phyloP scores from a whole-genome alignment of 2,797 vertebrate genomes.

The Melopsittacus undulatus region DNA sequence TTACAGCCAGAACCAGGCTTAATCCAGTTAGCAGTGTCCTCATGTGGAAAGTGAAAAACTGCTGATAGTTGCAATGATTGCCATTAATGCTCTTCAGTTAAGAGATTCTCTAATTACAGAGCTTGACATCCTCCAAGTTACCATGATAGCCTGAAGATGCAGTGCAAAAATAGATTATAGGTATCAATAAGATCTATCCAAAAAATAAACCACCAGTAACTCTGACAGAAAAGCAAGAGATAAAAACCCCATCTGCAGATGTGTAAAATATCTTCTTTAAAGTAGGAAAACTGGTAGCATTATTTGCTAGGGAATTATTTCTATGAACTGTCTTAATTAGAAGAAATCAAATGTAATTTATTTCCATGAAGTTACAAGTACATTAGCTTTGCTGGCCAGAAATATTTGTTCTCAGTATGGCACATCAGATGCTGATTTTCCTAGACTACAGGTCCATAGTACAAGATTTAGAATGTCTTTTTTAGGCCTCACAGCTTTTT shows the following conservation, averaged over 20 bases:
- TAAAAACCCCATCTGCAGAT: not conserved
- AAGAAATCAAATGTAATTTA: not conserved
- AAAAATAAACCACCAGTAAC: not conserved
- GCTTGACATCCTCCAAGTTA: not conserved
- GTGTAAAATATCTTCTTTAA: not conserved
- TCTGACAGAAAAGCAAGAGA: not conserved
- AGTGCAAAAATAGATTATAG: not conserved
- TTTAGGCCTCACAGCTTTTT: not conserved
- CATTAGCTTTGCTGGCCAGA: not conserved
- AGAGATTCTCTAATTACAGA: conserved; percentile 62
- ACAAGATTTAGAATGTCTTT: not conserved
- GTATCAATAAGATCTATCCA: not conserved
- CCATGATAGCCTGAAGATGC: not conserved
- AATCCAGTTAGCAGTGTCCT: conserved; percentile 72
- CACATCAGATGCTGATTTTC: not conserved
- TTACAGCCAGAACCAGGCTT: conserved; percentile 61
- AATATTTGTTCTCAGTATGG: not conserved
- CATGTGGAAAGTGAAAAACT: conserved; percentile 65
- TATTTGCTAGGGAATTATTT: not conserved
- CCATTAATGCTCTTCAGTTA: conserved; percentile 49
- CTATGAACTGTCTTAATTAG: not conserved
- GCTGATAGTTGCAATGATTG: conserved; percentile 63
- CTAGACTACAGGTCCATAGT: not conserved
- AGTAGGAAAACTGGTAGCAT: not conserved
- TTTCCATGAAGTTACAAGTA: not conserved